These are phyloP conservation scores for Chiroxiphia lanceolata DNA, from an alignment of 2,797 vertebrate genomes.

Conservation along the genomic window DNA sequence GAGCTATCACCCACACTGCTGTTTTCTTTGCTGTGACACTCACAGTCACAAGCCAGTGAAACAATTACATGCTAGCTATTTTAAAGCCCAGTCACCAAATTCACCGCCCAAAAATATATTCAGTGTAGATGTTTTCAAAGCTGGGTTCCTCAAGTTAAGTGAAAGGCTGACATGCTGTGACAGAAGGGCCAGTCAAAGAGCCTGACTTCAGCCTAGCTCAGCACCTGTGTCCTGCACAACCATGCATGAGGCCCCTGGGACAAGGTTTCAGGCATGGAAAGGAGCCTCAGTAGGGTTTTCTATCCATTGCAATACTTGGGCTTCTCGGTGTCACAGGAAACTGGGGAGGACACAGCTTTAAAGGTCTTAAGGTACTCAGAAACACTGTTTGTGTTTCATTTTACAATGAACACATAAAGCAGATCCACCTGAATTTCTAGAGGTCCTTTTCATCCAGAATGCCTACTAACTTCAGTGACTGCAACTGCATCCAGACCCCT, in stretches of 20 bases:
- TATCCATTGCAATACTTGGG: neutral
- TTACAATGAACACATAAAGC: neutral
- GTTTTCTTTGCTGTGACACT: neutral
- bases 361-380: neutral
- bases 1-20: neutral
- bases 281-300: neutral
- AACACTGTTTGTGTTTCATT: neutral
- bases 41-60: neutral
- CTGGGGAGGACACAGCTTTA: neutral
- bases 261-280: neutral
- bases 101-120: neutral
- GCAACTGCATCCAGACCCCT: neutral
- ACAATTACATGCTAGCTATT: neutral
- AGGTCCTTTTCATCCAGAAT: neutral
- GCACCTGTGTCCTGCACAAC: rapidly evolving
- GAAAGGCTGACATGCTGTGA: neutral
- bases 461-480: neutral
- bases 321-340: neutral
- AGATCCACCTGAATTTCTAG: neutral
- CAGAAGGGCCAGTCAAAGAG: neutral
- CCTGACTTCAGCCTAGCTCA: neutral
- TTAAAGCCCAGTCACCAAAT: neutral
- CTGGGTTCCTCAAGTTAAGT: neutral
- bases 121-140: neutral
- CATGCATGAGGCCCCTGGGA: neutral